phyloP scores from a whole-genome alignment of 2,797 vertebrate species.

The Gymnocypris eckloni region DNA sequence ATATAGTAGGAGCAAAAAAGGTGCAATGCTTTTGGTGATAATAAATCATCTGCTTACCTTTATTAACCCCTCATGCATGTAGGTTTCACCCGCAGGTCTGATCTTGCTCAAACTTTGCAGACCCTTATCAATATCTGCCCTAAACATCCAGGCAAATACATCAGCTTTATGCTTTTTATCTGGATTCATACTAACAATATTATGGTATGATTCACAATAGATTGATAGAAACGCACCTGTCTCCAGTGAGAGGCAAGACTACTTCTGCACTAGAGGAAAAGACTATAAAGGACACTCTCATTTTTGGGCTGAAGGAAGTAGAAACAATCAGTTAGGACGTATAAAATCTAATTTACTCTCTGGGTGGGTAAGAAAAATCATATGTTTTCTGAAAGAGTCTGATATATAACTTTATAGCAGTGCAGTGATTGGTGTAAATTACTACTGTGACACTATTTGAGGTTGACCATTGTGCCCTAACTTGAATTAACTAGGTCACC shows the following conservation, averaged over 20 bases:
- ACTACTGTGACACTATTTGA: conserved; percentile 5
- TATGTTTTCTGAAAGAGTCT: background rate
- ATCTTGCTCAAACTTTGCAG: conserved; percentile 83
- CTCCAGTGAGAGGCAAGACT: conserved; percentile 86
- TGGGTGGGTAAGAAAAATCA: background rate
- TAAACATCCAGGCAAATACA: conserved; percentile 49
- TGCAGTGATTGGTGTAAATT: conserved; percentile 1
- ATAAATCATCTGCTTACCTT: conserved; percentile 73
- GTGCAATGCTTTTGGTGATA: background rate
- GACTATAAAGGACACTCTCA: conserved; percentile 87
- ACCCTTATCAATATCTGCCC: conserved; percentile 82
- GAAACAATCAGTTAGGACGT: background rate
- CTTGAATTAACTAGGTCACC: conserved; percentile 45
- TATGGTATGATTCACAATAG: background rate
- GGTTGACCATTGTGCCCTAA: conserved; percentile 36
- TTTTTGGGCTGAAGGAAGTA: conserved; percentile 80
- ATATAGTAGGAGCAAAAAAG: background rate
- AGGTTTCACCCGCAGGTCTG: conserved; percentile 89
- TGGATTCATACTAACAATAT: background rate
- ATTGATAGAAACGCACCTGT: conserved; percentile 81
- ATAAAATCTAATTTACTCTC: background rate
- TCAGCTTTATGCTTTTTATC: background rate
- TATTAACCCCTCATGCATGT: conserved; percentile 92
- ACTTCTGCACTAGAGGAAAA: conserved; percentile 85
- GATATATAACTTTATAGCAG: background rate